Base-by-base conservation (phyloP, 2,797 vertebrate species). In the Sandelia bainsii region DNA sequence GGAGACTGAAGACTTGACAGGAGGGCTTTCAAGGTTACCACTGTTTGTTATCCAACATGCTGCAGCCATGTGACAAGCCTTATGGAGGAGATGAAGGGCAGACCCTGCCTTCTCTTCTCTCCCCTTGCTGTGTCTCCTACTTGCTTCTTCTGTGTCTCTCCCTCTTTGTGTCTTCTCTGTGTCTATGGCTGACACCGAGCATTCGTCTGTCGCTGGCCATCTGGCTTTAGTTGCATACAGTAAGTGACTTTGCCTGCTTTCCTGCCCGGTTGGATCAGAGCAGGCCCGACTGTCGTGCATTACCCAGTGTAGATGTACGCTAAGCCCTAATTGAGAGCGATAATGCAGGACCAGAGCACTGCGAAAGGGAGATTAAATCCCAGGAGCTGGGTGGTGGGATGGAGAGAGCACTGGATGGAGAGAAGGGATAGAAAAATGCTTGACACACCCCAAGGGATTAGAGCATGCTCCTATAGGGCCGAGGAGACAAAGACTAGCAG, bases 321-420 rank as follows among this genome's bases (percentile, higher is more conserved):
- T 92, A 92, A 93, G 87, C 83, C 74, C 75, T 93, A 94, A 94
- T 93, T 92, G 90, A 91, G 90, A 90, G 82, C 71, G 84, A 82
- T 93, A 93, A 92, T 92, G 91, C 86, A 56, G 76, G 77, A 85
- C 72, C 61, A 74, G 75, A 87, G 86, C 79, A 49, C 83, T 80
- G 79, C 61, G 52, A 80, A 79, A 64, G 82, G 80, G 60, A 76
- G 85, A 87, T 83, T 93, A 93, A 92, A 90, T 91, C 88, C 87
- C 81, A 50, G 79, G 87, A 88, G 82, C 67, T 81, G 86, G 82
- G 87, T 88, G 84, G 81, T 29, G 32, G 82, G 76, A 86, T 87
- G 80, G 65, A 62, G 75, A 72, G 88, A 77, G 71, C 69, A 82
- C 74, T 48, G 72, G 69, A 87, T 78, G 62, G 80, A 72, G 75